A percentile compares a stretch with the other conserved stretches of the same genome.
phyloP scores from a whole-genome alignment of 2,888 invertebrate genomes.

The Scaptomyza tumidula region DNA sequence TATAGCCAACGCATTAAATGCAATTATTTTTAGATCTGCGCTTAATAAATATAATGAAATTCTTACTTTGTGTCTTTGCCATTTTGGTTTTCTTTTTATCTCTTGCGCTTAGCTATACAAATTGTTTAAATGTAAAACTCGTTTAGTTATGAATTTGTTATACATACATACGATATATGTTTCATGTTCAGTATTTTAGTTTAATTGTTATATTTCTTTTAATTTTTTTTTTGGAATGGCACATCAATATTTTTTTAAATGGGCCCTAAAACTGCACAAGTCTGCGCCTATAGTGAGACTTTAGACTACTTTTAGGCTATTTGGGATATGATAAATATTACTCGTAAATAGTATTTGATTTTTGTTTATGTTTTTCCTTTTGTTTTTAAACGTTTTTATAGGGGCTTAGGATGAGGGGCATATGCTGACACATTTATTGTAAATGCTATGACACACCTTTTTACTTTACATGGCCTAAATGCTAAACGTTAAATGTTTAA shows the following conservation, averaged over 20 bases:
- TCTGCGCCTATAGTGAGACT: slow-evolving; percentile 33
- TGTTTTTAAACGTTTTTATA: not conserved
- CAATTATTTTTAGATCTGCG: slow-evolving; percentile 61
- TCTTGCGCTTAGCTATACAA: slow-evolving; percentile 49
- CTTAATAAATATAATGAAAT: slow-evolving; percentile 49
- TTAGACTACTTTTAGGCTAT: slow-evolving; percentile 75
- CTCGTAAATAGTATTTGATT: slow-evolving; percentile 35
- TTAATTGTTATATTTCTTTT: slow-evolving; percentile 22
- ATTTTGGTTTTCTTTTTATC: slow-evolving; percentile 53
- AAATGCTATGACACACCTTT: slow-evolving; percentile 83
- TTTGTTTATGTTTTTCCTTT: slow-evolving; percentile 7
- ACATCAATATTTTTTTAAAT: slow-evolving; percentile 74
- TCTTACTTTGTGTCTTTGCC: slow-evolving; percentile 34
- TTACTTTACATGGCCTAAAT: slow-evolving; percentile 80
- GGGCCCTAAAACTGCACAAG: slow-evolving; percentile 70
- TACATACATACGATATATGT: slow-evolving; percentile 15
- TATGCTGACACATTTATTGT: slow-evolving; percentile 51
- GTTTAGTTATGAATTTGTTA: slow-evolving; percentile 49
- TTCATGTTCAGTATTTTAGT: slow-evolving; percentile 12
- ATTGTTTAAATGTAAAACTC: slow-evolving; percentile 44
- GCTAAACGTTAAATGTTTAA: slow-evolving; percentile 62
- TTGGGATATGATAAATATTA: slow-evolving; percentile 73
- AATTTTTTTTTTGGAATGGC: slow-evolving; percentile 79
- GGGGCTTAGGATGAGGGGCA: slow-evolving; percentile 3
- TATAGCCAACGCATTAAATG: slow-evolving; percentile 77